Base-by-base conservation (phyloP, 2,113 vertebrate genomes). In the Sciurus niger region DNA sequence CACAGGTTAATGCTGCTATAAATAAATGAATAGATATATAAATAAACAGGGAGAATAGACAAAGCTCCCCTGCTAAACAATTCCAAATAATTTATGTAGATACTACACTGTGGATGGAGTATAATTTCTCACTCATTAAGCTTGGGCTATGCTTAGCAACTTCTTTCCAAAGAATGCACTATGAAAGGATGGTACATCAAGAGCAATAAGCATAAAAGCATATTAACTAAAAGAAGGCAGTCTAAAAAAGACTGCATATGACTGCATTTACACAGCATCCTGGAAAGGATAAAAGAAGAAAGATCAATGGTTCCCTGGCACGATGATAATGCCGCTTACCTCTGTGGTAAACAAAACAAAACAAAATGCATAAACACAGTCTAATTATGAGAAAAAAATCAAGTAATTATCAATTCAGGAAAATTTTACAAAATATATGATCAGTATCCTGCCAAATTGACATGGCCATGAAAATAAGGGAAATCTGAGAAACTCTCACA, bases 21-120 rank as follows among this genome's bases (percentile, higher is more conserved):
- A 22, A 89, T 68, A 89, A 88, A 89, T 89, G 60, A 37, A 4
- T 82, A 20, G n/a, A 82, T 58, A 85, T n/a, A 70, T 53, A 70
- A 17, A 43, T 24, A 58, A 68, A 77, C 25, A 43, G 22, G 30
- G 20, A 77, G 37, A 63, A 48, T 63, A 80, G 34, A 43, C 13
- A 60, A 55, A 43, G 11, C 3, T 73, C 24, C 6, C 6, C 1
- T 92, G 53, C 14, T 20, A 34, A 72, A 40, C 30, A 92, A 72
- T 63, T 82, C 68, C 28, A 58, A 58, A 58, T 58, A 25, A 37
- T 37, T 37, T 28, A 58, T n/a, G 24, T 80, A 37, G 34, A 60
- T 48, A 48, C 37, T 58, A 60, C 14, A 25, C 60, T 63, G 8
- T 28, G 60, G 9, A 63, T 63, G 4, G 30, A 60, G 34, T 5